These are phyloP conservation scores for Acheta domesticus DNA, from an alignment of 2,888 invertebrate species.

Conservation along the genomic window DNA sequence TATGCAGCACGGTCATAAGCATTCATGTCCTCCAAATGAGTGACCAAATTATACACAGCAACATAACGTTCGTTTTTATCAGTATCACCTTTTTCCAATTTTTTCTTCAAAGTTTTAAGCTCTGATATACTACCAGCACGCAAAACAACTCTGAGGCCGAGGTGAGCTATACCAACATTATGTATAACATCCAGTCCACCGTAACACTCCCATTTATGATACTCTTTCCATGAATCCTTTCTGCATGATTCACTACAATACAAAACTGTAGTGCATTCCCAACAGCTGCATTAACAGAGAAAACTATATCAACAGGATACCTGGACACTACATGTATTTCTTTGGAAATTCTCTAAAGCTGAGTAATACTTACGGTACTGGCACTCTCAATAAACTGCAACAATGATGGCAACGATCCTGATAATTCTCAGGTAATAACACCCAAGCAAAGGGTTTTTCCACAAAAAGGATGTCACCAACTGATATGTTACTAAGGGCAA, in stretches of 20 bases:
- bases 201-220: constrained; percentile 70
- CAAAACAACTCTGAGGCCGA: constrained; percentile 68
- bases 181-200: constrained; percentile 61
- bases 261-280: constrained; percentile 59
- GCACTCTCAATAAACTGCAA: constrained; percentile 56
- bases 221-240: constrained; percentile 51
- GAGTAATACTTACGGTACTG: constrained; percentile 59
- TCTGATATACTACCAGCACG: constrained; percentile 44
- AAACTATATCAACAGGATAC: not conserved
- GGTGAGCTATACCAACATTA: constrained; percentile 72
- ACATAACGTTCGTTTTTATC: constrained; percentile 51
- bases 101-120: not conserved
- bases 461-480: constrained; percentile 72
- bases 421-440: constrained; percentile 57
- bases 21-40: constrained; percentile 67
- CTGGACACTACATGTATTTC: constrained; percentile 27
- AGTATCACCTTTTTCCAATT: not conserved
- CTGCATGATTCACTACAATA: constrained; percentile 68
- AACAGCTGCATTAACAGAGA: constrained; percentile 56
- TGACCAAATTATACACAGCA: constrained; percentile 66
- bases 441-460: constrained; percentile 78
- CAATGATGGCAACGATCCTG: constrained; percentile 70
- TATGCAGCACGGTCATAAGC: constrained; percentile 66
- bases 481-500: constrained; percentile 56
- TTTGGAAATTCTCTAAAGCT: constrained; percentile 24